A percentile compares a stretch with the other conserved stretches of the same genome.
Conservation (phyloP, 2,888 invertebrate species). For the Hyppa rectilinea region DNA sequence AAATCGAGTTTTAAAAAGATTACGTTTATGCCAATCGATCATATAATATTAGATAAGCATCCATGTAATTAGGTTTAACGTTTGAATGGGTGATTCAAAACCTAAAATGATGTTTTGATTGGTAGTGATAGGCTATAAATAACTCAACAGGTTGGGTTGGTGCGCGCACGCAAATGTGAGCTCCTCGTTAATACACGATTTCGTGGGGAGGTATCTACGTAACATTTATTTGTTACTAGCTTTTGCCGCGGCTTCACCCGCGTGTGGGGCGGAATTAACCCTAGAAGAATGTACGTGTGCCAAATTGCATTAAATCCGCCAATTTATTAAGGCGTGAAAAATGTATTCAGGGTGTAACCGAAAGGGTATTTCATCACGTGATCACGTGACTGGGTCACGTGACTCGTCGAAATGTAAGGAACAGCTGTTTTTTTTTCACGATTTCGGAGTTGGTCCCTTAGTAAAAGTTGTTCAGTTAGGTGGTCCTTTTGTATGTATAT, state of each 20-base stretch:
- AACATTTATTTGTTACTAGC: slow-evolving; percentile 16
- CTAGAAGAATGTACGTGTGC: not conserved
- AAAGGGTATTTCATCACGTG: no score
- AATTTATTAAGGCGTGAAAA: no score
- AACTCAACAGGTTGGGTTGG: slow-evolving; percentile 33
- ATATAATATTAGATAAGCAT: slow-evolving; percentile 58
- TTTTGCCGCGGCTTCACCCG: not conserved
- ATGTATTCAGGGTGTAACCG: no score
- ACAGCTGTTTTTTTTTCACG: no score
- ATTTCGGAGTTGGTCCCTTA: no score
- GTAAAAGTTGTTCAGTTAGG: no score
- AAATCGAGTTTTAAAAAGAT: slow-evolving; percentile 42
- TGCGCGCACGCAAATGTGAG: slow-evolving; percentile 51
- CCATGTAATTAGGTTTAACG: slow-evolving; percentile 44
- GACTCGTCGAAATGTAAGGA: no score
- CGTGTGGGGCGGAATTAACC: not conserved
- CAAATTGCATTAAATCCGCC: not conserved
- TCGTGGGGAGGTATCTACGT: slow-evolving; percentile 6
- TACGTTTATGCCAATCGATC: slow-evolving; percentile 51
- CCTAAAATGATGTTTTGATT: slow-evolving; percentile 48
- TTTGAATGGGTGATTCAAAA: slow-evolving; percentile 37
- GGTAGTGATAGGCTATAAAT: slow-evolving; percentile 57
- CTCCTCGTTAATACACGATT: slow-evolving; percentile 31
- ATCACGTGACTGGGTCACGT: no score
- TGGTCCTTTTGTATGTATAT: no score